phyloP scores from a whole-genome alignment of 2,888 invertebrate genomes.

The Melieria omissa region DNA sequence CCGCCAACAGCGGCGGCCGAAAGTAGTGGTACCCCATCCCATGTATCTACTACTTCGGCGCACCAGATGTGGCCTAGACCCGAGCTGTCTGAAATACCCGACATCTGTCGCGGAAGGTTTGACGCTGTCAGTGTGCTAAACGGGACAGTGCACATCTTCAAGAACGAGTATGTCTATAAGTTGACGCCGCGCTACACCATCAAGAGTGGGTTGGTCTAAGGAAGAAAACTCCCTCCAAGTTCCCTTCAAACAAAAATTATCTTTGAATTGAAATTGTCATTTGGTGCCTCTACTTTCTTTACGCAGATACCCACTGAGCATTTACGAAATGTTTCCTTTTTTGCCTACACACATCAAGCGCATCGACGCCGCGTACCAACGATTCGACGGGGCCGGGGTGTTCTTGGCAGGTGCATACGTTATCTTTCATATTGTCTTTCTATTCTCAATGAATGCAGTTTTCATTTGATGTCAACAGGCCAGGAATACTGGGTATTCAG shows the following conservation, averaged over 20 bases:
- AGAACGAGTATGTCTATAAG: constrained; percentile 76
- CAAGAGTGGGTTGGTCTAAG: constrained; percentile 54
- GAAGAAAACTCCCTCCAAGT: background rate
- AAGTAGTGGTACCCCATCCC: background rate
- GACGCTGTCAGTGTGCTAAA: constrained; percentile 76
- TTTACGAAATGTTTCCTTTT: constrained; percentile 72
- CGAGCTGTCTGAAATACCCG: constrained; percentile 60
- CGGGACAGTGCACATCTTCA: constrained; percentile 72
- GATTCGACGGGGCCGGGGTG: constrained; percentile 42
- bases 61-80: constrained; percentile 48
- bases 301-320: constrained; percentile 68
- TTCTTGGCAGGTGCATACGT: constrained; percentile 42
- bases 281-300: background rate
- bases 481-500: constrained; percentile 29
- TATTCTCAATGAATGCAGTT: background rate
- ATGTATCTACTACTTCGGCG: constrained; percentile 14
- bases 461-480: constrained; percentile 5
- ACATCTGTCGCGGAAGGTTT: constrained; percentile 76
- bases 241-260: background rate
- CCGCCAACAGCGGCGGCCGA: background rate
- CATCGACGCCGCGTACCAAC: constrained; percentile 49
- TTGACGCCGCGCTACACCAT: constrained; percentile 68
- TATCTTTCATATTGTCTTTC: background rate
- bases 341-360: constrained; percentile 56
- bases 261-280: background rate